phyloP scores from a whole-genome alignment of 2,888 invertebrate species.

The Rhyacophila evoluta region DNA sequence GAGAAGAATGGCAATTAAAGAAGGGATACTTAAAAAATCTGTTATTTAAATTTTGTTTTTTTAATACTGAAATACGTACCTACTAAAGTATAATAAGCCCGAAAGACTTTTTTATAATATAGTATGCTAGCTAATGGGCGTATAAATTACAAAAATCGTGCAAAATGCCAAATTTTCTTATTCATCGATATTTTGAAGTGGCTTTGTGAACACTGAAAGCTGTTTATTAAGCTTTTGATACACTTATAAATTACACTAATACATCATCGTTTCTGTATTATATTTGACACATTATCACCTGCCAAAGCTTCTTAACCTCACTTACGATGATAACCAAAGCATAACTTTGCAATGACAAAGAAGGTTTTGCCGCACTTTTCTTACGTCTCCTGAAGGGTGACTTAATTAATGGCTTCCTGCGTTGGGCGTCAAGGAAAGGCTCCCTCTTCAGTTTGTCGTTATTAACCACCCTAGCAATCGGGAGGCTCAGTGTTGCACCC shows the following conservation, averaged over 20 bases:
- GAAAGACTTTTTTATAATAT: too few species aligned
- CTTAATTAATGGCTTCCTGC: slow-evolving; percentile 44
- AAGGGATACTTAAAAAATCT: too few species aligned
- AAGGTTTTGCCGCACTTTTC: background rate
- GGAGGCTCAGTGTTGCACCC: slow-evolving; percentile 20
- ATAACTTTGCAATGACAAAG: background rate
- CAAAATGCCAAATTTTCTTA: too few species aligned
- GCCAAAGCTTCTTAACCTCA: background rate
- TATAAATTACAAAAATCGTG: too few species aligned
- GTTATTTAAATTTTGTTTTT: too few species aligned
- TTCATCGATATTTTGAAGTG: too few species aligned
- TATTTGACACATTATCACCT: slow-evolving; percentile 3
- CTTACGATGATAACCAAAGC: slow-evolving; percentile 19
- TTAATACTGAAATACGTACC: too few species aligned
- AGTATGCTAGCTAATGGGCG: too few species aligned
- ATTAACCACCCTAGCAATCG: background rate
- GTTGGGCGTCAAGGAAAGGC: slow-evolving; percentile 36
- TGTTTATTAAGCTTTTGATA: too few species aligned
- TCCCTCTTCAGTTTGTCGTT: slow-evolving; percentile 16
- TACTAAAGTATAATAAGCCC: too few species aligned
- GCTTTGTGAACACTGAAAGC: too few species aligned
- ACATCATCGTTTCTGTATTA: background rate
- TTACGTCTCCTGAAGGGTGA: slow-evolving; percentile 6
- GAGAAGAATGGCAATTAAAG: too few species aligned
- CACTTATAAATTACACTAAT: background rate